These are phyloP conservation scores for Tapirus indicus DNA, from an alignment of 2,797 vertebrate species.

Conservation along the genomic window DNA sequence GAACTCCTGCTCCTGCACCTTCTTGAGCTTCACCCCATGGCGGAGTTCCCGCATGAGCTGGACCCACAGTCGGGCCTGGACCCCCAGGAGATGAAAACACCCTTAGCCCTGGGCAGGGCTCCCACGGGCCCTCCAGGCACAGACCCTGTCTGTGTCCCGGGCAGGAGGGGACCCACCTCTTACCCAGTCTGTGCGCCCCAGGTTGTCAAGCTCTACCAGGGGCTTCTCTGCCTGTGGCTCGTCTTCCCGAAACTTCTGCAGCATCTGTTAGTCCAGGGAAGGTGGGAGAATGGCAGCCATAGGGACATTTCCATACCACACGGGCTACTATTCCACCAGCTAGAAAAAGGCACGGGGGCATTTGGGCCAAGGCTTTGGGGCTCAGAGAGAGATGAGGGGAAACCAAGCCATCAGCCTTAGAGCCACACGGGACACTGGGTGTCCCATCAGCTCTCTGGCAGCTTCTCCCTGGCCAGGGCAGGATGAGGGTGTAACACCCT, in stretches of 20 bases:
- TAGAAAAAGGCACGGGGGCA: background rate
- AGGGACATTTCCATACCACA: accelerated
- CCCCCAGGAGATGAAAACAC: accelerated
- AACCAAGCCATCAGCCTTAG: background rate
- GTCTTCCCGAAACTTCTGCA: constrained; percentile 93
- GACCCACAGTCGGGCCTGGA: constrained; percentile 96
- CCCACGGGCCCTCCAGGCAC: background rate
- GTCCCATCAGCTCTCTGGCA: background rate
- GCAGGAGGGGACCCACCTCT: background rate
- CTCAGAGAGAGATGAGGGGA: background rate
- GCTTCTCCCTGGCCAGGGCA: background rate
- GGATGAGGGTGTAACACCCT: background rate
- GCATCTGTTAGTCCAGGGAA: constrained; percentile 89
- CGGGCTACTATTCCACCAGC: background rate
- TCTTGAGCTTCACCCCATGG: constrained; percentile 97
- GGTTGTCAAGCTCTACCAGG: constrained; percentile 91
- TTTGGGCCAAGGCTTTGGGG: background rate
- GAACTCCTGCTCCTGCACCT: constrained; percentile 96
- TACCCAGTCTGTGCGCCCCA: constrained; percentile 97
- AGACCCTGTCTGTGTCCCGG: background rate
- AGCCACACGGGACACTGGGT: background rate
- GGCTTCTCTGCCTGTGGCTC: constrained; percentile 89
- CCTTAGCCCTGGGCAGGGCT: background rate
- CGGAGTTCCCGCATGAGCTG: constrained; percentile 98
- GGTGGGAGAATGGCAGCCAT: accelerated